Conservation (phyloP, 2,797 vertebrate genomes). For the Pelodytes ibericus region DNA sequence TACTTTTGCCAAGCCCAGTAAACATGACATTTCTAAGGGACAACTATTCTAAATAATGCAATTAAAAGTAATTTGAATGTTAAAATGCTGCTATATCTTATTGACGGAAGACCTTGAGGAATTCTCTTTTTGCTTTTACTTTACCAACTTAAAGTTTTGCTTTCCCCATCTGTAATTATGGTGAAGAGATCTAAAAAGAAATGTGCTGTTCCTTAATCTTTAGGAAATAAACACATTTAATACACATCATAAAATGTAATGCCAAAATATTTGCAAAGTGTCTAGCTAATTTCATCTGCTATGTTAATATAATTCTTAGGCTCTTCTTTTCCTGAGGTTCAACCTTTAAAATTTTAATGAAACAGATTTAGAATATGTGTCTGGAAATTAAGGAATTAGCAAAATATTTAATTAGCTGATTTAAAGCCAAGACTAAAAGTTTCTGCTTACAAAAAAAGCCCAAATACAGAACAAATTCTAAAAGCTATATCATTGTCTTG, state of each 20-base stretch:
- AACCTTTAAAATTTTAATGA: conserved; percentile 31
- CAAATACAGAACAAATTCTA: not conserved
- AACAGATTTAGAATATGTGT: conserved; percentile 8
- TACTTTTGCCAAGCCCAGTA: no score
- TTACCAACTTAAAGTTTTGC: not conserved
- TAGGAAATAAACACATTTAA: conserved; percentile 25
- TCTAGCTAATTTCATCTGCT: conserved; percentile 18
- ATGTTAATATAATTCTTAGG: conserved; percentile 33
- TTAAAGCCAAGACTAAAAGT: conserved; percentile 14
- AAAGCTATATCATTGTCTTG: not conserved
- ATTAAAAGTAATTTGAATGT: no score
- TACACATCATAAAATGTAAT: conserved; percentile 22
- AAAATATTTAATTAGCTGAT: conserved; percentile 16
- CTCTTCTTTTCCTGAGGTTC: conserved; percentile 17
- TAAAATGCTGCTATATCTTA: no score
- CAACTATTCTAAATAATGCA: no score
- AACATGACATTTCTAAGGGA: no score
- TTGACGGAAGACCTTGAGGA: no score
- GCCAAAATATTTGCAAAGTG: conserved; percentile 21
- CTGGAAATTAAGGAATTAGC: not conserved
- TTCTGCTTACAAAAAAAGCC: not conserved
- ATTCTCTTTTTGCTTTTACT: no score
- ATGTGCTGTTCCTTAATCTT: conserved; percentile 2
- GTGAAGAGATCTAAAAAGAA: conserved; percentile 8
- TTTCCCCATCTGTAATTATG: conserved; percentile 10